Base-by-base conservation (phyloP, 2,797 vertebrate genomes). In the Acanthurus tractus region DNA sequence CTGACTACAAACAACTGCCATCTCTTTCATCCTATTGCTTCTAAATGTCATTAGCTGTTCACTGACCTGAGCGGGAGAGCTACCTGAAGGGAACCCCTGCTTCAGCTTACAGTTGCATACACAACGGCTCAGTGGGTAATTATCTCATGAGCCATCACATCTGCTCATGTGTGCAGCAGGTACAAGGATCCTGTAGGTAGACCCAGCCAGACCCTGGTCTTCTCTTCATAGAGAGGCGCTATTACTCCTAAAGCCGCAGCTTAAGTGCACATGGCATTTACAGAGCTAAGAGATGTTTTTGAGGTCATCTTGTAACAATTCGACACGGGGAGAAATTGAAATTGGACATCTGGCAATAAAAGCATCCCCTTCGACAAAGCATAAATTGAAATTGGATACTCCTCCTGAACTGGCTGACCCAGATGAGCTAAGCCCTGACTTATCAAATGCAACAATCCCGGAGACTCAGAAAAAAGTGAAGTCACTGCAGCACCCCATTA, bases 41-140 rank as follows among this genome's bases (percentile, higher is more conserved):
- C 87, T 90, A 93, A 93, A 92, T 93, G 91, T 90, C 90, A 92
- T 94, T 93, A 93, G 90, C 85, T 93, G 87, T 72, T 90, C 85
- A 82, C 88, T 92, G 92, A 92, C 92, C 90, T 75, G 86, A 88
- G 89, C 53, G 0, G 66, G 70, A 83, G 76, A 64, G 86, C 86
- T 88, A 91, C 91, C 88, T 90, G 86, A 91, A 79, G 90, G 87
- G 91, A 92, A 86, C 84, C 89, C 87, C 87, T 82, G 89, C 83
- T 82, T 85, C 78, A 84, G 78, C 79, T 89, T 90, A 86, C 82
- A 90, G 74, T 75, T 74, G 79, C 89, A 83, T 63, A 82, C 85
- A 88, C 81, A 80, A 56, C 49, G 82, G 83, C 89, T 91, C 89
- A 81, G 85, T 76, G 86, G 91, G 89, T 92, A 92, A 93, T 92